A percentile compares a stretch with the other conserved stretches of the same genome.
Conservation (phyloP, 2,797 vertebrate genomes). For the Microhierax caerulescens region DNA sequence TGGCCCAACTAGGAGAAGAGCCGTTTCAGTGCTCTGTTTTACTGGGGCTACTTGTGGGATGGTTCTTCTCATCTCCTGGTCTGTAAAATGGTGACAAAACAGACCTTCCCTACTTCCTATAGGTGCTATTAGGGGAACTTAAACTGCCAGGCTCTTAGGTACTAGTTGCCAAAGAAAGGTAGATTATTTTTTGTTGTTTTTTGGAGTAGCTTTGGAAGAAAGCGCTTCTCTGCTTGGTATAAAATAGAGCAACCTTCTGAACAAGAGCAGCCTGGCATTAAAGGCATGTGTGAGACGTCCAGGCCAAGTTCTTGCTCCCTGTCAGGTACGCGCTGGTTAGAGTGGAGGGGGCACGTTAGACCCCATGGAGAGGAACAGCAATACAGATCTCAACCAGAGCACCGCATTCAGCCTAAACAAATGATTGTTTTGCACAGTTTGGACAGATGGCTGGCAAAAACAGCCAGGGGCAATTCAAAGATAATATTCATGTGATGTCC, state of each 20-base stretch:
- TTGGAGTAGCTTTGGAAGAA: not conserved
- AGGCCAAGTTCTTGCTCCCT: not conserved
- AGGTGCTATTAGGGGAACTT: not conserved
- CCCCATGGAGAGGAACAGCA: not conserved
- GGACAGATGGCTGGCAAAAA: not conserved
- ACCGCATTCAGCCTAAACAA: not conserved
- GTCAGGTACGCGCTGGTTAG: not conserved
- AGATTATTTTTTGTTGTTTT: not conserved
- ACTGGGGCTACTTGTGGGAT: not conserved
- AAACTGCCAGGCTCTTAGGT: not conserved
- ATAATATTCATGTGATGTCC: not conserved
- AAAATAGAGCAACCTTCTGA: not conserved
- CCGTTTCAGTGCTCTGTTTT: not conserved
- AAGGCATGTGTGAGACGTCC: fast-evolving
- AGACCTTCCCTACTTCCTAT: not conserved
- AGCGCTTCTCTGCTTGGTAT: not conserved
- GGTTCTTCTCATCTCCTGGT: not conserved
- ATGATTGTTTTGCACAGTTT: not conserved
- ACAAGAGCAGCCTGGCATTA: not conserved
- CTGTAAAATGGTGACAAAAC: not conserved
- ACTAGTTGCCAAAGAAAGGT: not conserved
- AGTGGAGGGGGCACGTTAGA: not conserved
- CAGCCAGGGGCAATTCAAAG: not conserved
- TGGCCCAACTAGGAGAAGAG: not conserved
- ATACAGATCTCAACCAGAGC: not conserved